A percentile compares a stretch with the other conserved stretches of the same genome.
These are phyloP conservation scores for Murina feae DNA, from an alignment of 2,113 vertebrate genomes.

Conservation along the genomic window DNA sequence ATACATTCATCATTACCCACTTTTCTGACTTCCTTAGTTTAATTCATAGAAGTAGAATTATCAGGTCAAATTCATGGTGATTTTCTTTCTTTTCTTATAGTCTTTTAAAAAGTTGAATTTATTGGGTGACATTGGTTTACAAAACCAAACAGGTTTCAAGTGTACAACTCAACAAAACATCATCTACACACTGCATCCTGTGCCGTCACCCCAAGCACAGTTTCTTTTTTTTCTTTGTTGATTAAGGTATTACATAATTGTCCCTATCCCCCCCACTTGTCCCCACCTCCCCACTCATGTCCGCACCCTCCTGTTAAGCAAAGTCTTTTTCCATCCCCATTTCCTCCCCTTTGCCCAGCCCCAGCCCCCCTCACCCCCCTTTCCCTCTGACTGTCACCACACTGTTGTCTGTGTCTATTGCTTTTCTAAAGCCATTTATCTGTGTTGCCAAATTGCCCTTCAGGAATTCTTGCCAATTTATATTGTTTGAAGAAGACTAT, in stretches of 20 bases:
- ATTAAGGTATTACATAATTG: too few relatives aligned
- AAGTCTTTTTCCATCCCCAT: too few relatives aligned
- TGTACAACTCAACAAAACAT: neutral
- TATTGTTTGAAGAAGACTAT: conserved; percentile 8
- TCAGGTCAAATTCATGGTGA: neutral
- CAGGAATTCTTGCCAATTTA: conserved; percentile 21
- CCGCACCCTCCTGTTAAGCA: too few relatives aligned
- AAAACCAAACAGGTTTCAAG: neutral
- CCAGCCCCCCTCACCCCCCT: neutral
- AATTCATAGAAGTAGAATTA: conserved; percentile 18
- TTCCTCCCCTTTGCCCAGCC: too few relatives aligned
- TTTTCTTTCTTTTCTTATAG: neutral
- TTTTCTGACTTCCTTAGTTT: neutral
- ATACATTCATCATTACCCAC: neutral
- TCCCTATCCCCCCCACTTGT: too few relatives aligned
- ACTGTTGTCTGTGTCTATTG: neutral
- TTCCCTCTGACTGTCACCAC: neutral
- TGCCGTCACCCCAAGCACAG: too few relatives aligned
- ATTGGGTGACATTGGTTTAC: neutral
- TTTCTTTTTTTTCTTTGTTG: too few relatives aligned
- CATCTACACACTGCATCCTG: neutral
- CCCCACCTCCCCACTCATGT: too few relatives aligned
- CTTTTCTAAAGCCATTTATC: conserved; percentile 10
- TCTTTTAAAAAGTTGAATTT: neutral
- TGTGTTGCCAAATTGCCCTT: conserved; percentile 3